Evolutionary conservation across 2,113 vertebrate genomes (phyloP), one percentile per base, ranked within the genome.

Genomic region (Rhizomys pruinosus): DNA sequence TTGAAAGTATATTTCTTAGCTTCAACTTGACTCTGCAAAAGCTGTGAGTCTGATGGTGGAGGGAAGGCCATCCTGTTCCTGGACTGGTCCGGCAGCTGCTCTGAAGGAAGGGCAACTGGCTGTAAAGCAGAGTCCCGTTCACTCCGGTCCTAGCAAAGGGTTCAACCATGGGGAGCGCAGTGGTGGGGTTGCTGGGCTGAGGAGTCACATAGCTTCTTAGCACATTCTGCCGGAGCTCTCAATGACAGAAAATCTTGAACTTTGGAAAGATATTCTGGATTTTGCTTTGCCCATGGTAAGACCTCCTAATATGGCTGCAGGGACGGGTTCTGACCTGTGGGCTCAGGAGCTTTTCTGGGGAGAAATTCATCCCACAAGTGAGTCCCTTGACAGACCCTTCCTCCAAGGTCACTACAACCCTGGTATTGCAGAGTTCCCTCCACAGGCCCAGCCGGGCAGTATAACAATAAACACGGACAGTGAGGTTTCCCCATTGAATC

Each of bases 401-500:
- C 52, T 44, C 29, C 6, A 29, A 77, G 29, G 15, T 87, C 34
- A 84, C 72, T 39, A 44, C 47, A n/a, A 68, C 59, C 84, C 76
- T 93, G 66, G 23, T 44, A 39, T 0, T 74, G 66, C 20, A 82
- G 64, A 74, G 82, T 42, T 69, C 71, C 81, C 52, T 73, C 47
- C 22, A 74, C 20, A 87, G 94, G 86, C 68, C 3, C 2, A 25
- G 61, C 86, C 77, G 73, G 57, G 92, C 64, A 39, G 97, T 96
- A 97, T 96, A 98, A 93, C 91, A 95, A 97, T 47, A 20, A 96
- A 98, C 87, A 96, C 92, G 96, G 96, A 94, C 93, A 76, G 94
- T 81, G 94, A 96, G 89, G 94, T 96, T 97, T 97, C 97, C 97
- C 97, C 95, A 0, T 97, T 98, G 97, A 97, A 97, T 98, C 96